Evolutionary conservation across 92 coral and sea anemone species (phyloP), one percentile per base, ranked within the genome.

Genomic region (Chrysogorgia sp.): DNA sequence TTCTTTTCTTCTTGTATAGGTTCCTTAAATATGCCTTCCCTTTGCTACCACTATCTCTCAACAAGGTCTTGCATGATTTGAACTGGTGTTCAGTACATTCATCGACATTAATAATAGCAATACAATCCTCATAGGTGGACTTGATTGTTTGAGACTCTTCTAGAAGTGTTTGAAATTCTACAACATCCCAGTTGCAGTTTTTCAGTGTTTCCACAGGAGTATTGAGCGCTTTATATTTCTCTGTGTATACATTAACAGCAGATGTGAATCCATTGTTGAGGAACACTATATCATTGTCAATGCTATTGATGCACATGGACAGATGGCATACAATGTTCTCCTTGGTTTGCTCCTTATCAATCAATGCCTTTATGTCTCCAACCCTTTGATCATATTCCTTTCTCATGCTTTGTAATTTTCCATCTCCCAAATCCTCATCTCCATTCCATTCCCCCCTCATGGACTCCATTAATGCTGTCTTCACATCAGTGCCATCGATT

Each of bases 361-460:
- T 35, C 0, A 53, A n/a, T 14, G 28, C 40, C 30, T 35, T 37
- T 0, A 72, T 49, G 10, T 6, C 21, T 12, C 23, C 34, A 48
- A 21, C 20, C 10, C 61, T 28, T 58, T 15, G 50, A 49, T 83
- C 84, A 68, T 84, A 84, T n/a, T 68, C 60, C 34, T 61, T 24
- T 40, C 88, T 10, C 68, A 67, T 7, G 66, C 34, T 33, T 29
- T 67, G 23, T 43, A 78, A 34, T 29, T 67, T 43, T 0, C 84
- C 84, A 77, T 84, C 88, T 24, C 80, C 79, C 50, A 84, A 2
- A 22, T 84, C 88, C 0, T 64, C 87, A 76, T 83, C 84, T 0
- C 84, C 88, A 48, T 84, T 84, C 88, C 88, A 84, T 1, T 53
- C 61, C 1, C 80, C 80, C 15, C 52, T 40, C 19, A 37, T 20